These are phyloP conservation scores for Ciconia stormi DNA, from an alignment of 2,113 vertebrate species.

Conservation along the genomic window DNA sequence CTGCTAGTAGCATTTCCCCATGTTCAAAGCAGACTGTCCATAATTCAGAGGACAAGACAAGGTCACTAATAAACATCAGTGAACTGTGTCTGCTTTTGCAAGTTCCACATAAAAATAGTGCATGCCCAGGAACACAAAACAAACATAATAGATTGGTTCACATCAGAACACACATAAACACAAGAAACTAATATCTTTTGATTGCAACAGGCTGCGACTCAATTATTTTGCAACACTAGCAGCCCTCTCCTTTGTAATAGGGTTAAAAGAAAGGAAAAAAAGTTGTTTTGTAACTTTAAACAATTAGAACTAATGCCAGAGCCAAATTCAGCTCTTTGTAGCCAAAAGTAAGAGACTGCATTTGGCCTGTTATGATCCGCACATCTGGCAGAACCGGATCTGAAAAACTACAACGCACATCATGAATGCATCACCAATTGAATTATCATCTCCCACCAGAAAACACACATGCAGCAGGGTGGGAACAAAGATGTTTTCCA, in stretches of 20 bases:
- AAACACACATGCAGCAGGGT: neutral
- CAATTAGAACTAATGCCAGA: conserved; percentile 13
- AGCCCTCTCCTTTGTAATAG: conserved; percentile 15
- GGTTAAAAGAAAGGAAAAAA: conserved; percentile 21
- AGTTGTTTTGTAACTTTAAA: conserved; percentile 23
- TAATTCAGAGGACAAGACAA: conserved; percentile 70
- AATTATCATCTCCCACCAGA: neutral
- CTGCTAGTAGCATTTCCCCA: neutral
- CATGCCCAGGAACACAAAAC: conserved; percentile 53
- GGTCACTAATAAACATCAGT: conserved; percentile 68
- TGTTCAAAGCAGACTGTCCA: conserved; percentile 31
- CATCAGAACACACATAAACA: conserved; percentile 40
- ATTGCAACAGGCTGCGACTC: conserved; percentile 49
- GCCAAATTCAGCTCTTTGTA: neutral
- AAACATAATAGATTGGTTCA: conserved; percentile 44
- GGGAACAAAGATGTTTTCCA: neutral
- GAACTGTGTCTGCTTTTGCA: conserved; percentile 57
- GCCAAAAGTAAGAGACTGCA: neutral
- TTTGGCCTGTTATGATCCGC: neutral
- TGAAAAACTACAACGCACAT: neutral
- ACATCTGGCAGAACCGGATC: neutral
- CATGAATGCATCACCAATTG: neutral
- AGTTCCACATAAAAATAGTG: conserved; percentile 60
- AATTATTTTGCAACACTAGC: conserved; percentile 31
- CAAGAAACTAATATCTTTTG: conserved; percentile 28